Evolutionary conservation across 2,113 vertebrate species (phyloP).

Genomic region (Myiagra hebetior): DNA sequence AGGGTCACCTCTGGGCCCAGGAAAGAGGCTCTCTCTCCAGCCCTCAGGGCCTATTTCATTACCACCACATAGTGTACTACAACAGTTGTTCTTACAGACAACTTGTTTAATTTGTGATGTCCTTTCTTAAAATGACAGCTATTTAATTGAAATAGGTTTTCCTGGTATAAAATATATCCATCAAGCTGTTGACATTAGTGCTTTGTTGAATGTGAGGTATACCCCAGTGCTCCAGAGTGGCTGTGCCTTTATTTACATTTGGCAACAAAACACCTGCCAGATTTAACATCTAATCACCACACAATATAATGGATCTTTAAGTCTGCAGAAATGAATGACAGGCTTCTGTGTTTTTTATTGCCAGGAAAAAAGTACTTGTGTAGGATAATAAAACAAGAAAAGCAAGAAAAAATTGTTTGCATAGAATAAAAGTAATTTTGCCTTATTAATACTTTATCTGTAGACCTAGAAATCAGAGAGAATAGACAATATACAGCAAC

Average conservation of each 20-base stretch:
- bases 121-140: not conserved
- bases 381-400: not conserved
- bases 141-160: not conserved
- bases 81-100: not conserved
- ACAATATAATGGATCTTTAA: not conserved
- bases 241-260: not conserved
- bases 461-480: not conserved
- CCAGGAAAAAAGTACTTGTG: not conserved
- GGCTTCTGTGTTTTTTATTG: not conserved
- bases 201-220: not conserved
- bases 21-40: too few relatives aligned
- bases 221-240: not conserved
- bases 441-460: not conserved
- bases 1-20: too few relatives aligned
- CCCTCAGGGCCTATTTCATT: too few relatives aligned
- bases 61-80: too few relatives aligned
- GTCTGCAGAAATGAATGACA: not conserved
- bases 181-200: not conserved
- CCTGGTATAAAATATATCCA: not conserved
- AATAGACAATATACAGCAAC: not conserved
- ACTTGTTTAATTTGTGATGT: not conserved
- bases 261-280: not conserved
- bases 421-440: not conserved
- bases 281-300: not conserved
- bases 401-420: not conserved